These are phyloP conservation scores for Armadillidium nasatum DNA, from an alignment of 1,140 invertebrate genomes.

Conservation along the genomic window DNA sequence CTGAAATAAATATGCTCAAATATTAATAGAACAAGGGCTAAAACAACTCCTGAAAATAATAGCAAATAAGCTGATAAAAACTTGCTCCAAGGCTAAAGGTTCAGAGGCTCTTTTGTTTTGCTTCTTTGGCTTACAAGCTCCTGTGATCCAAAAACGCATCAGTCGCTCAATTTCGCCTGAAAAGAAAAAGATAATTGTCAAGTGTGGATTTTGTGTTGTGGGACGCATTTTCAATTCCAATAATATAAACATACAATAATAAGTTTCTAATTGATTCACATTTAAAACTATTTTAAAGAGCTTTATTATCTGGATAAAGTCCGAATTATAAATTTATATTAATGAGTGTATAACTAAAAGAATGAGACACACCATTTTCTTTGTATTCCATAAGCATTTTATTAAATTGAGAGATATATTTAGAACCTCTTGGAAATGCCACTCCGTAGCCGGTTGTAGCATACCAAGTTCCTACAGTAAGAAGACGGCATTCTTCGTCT, in stretches of 20 bases:
- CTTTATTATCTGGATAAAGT: no score
- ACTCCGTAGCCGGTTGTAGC: constrained; percentile 72
- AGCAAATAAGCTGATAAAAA: constrained; percentile 97
- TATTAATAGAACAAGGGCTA: constrained; percentile 75
- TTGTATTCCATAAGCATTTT: constrained; percentile 87
- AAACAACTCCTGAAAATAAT: constrained; percentile 83
- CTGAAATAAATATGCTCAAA: constrained; percentile 93
- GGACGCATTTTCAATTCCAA: no score
- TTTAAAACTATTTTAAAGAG: no score
- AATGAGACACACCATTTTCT: constrained; percentile 67
- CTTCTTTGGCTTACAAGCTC: constrained; percentile 88
- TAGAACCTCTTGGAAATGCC: constrained; percentile 92
- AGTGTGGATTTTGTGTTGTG: no score
- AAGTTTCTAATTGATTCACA: no score
- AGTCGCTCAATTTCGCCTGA: constrained; percentile 85
- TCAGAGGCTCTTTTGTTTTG: constrained; percentile 57
- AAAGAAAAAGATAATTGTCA: neutral
- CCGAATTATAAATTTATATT: no score
- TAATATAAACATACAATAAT: no score
- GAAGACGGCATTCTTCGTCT: constrained; percentile 90
- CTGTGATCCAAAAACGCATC: constrained; percentile 94
- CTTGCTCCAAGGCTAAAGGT: constrained; percentile 89
- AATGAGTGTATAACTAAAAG: no score
- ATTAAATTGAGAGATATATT: constrained; percentile 92
- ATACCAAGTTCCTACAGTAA: constrained; percentile 89